Base-by-base conservation (phyloP, 1,140 invertebrate genomes). In the Uloborus diversus region DNA sequence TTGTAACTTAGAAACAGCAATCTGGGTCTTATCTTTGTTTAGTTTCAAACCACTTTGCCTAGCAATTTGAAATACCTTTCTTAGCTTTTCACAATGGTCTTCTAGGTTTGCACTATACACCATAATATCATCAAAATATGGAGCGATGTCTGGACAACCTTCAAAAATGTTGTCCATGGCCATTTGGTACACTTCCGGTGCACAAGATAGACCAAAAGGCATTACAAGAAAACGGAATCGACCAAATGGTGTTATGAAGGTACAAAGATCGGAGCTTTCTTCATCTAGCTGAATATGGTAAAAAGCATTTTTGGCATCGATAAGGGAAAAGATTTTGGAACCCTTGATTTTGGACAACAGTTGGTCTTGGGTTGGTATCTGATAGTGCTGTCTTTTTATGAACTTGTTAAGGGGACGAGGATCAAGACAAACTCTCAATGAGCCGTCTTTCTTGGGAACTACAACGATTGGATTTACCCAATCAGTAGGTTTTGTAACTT, bases 171-270 rank as follows among this genome's bases (percentile, higher is more conserved):
- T 27, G 30, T 51, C 57, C 51, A 68, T 79, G 4, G 28, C 25
- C 51, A 27, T 49, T 25, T 79, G 75, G 25, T 20, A 79, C n/a
- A 51, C 61, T 69, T 79, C 75, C 25, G 89, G 87, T 0, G 88
- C 87, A 30, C 84, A 85, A 73, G 85, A 85, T 3, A 90, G 84
- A 5, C 88, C 89, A 84, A 88, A 90, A 5, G 84, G 85, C 13
- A 89, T 64, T 33, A 86, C 80, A 70, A 86, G 86, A 81, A 86
- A 85, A 59, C 53, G n/a, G 66, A 85, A 88, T 14, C 84, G 84
- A 23, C 86, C 85, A 42, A 62, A 62, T 27, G 42, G 66, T 13
- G 76, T 80, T 28, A 56, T 35, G 25, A 83, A 80, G 5, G 65
- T 73, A 51, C 61, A 79, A 4, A 79, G 42, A 20, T 66, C 27